Percentiles rank a stretch among this genome's conserved stretches.
These are phyloP conservation scores for Littorina saxatilis DNA, from an alignment of 1,140 invertebrate species.

Conservation along the genomic window DNA sequence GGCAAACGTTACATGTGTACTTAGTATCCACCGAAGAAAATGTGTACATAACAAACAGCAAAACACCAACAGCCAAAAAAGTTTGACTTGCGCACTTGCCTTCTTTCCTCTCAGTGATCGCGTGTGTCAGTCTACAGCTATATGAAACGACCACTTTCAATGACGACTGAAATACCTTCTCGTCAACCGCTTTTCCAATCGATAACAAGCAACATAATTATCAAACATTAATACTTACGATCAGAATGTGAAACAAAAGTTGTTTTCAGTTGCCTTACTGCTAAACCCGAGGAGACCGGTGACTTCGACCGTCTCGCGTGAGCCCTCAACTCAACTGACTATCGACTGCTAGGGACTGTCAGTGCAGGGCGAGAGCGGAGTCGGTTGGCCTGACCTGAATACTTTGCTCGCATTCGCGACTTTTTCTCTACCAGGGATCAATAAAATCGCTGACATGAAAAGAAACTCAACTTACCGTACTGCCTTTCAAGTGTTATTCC, in stretches of 20 bases:
- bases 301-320: slow-evolving; percentile 17
- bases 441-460: neutral
- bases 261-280: slow-evolving; percentile 1
- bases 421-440: slow-evolving; percentile 6
- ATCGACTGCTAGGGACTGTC: slow-evolving; percentile 17
- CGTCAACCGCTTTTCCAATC: too few relatives aligned
- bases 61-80: too few relatives aligned
- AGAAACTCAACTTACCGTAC: too few relatives aligned
- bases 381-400: slow-evolving; percentile 38
- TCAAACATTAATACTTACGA: slow-evolving; percentile 13
- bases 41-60: too few relatives aligned
- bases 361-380: slow-evolving; percentile 17
- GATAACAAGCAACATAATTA: too few relatives aligned
- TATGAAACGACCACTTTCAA: too few relatives aligned
- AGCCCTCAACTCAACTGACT: slow-evolving; percentile 13
- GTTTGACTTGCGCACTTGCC: too few relatives aligned
- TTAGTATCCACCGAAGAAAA: too few relatives aligned
- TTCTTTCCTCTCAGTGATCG: too few relatives aligned
- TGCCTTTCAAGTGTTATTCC: neutral
- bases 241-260: neutral
- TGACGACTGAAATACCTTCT: too few relatives aligned
- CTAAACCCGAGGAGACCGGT: slow-evolving; percentile 14
- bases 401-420: slow-evolving; percentile 4
- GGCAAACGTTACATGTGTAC: too few relatives aligned
- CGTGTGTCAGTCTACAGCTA: too few relatives aligned